phyloP scores from a whole-genome alignment of 2,113 vertebrate genomes.

The Chunga burmeisteri region DNA sequence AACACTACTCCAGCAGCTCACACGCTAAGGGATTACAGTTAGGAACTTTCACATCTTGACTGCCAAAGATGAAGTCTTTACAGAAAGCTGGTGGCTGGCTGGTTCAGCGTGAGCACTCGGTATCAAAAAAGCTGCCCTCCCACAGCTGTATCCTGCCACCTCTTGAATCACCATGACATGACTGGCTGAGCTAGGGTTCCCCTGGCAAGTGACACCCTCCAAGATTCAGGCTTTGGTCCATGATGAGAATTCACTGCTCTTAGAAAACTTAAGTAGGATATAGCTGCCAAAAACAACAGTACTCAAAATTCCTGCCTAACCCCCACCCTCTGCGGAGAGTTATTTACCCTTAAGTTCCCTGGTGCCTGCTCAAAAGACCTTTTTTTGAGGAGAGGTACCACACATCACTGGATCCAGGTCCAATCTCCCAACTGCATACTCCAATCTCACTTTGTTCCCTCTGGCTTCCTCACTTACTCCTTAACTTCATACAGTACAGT shows the following conservation, averaged over 20 bases:
- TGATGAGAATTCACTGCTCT: not conserved
- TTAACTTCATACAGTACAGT: not conserved
- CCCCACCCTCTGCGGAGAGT: accelerated
- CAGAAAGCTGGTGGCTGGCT: not conserved
- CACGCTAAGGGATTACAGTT: not conserved
- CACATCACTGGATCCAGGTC: not conserved
- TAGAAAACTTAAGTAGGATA: not conserved
- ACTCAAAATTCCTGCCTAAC: not conserved
- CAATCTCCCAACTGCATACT: not conserved
- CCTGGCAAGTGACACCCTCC: not conserved
- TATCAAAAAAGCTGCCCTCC: not conserved
- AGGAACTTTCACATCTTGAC: not conserved
- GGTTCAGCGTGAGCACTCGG: not conserved
- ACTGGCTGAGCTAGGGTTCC: not conserved
- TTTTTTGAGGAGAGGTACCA: accelerated
- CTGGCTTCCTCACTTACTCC: not conserved
- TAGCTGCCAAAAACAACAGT: not conserved
- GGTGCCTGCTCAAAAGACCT: not conserved
- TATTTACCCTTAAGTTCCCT: not conserved
- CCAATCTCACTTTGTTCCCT: not conserved
- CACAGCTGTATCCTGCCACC: accelerated
- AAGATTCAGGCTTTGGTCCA: not conserved
- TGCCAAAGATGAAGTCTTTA: not conserved
- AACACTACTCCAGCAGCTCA: not conserved
- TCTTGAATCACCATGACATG: not conserved